These are phyloP conservation scores for Calliphora vomitoria DNA, from an alignment of 2,888 invertebrate genomes.

Conservation along the genomic window DNA sequence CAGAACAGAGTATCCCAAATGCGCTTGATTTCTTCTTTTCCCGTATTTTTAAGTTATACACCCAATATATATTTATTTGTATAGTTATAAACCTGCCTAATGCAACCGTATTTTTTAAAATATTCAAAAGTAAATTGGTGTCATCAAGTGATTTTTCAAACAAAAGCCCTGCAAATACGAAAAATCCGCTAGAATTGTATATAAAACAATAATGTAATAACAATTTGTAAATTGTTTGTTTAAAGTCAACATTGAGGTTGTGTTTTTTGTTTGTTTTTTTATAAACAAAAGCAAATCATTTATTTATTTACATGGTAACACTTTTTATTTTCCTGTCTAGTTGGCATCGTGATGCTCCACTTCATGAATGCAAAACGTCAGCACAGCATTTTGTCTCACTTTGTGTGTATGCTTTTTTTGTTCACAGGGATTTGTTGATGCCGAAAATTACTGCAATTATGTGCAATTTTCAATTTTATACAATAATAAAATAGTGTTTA, in stretches of 20 bases:
- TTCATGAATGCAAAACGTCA: constrained; percentile 18
- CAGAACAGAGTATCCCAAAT: no score
- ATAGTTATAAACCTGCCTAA: not conserved
- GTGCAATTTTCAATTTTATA: constrained; percentile 50
- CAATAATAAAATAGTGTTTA: constrained; percentile 43
- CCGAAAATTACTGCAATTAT: constrained; percentile 73
- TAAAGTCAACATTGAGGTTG: constrained; percentile 44
- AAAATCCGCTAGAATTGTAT: constrained; percentile 26
- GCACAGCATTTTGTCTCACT: constrained; percentile 27
- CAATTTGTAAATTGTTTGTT: constrained; percentile 51
- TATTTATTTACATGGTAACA: constrained; percentile 24
- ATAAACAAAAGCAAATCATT: constrained; percentile 9
- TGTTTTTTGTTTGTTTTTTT: not conserved
- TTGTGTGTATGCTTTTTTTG: constrained; percentile 2
- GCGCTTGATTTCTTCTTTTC: no score
- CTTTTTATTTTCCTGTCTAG: not conserved
- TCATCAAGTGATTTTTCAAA: constrained; percentile 50
- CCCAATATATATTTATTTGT: no score
- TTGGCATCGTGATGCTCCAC: constrained; percentile 18
- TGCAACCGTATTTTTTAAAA: not conserved
- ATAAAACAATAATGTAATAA: not conserved
- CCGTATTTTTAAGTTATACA: no score
- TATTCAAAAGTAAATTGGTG: constrained; percentile 45
- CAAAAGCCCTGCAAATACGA: constrained; percentile 27
- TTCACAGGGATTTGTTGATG: constrained; percentile 45